phyloP scores from a whole-genome alignment of 2,888 invertebrate species.

The Agrotis ipsilon region DNA sequence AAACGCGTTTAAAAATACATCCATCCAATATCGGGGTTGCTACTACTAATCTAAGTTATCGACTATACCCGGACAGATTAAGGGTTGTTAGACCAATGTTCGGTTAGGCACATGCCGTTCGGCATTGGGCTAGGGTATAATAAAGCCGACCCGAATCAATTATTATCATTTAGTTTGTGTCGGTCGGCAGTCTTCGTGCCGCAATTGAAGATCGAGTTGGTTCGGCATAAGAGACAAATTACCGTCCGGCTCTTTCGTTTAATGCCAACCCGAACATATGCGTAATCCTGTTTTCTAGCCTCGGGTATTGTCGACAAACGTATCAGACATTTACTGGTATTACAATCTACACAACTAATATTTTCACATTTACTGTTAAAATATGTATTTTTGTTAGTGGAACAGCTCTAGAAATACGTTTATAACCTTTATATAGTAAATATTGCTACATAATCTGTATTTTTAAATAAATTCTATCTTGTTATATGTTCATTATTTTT shows the following conservation, averaged over 20 bases:
- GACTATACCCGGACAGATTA: conserved; percentile 18
- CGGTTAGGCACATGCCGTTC: no score
- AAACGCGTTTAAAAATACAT: conserved; percentile 61
- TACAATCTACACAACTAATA: conserved; percentile 45
- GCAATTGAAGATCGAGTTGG: no score
- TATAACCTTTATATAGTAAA: conserved; percentile 62
- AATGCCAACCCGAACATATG: no score
- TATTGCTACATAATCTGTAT: conserved; percentile 61
- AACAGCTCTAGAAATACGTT: conserved; percentile 66
- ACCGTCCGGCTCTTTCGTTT: no score
- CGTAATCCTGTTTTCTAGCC: conserved; percentile 8
- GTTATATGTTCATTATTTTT: conserved; percentile 47
- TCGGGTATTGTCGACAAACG: conserved; percentile 30
- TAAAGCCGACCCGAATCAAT: no score
- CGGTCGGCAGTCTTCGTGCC: no score
- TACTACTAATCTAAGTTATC: conserved; percentile 38
- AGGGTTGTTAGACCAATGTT: conserved; percentile 3
- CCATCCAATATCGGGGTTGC: conserved; percentile 51
- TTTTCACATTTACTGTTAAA: conserved; percentile 31
- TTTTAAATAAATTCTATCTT: conserved; percentile 62
- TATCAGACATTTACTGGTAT: conserved; percentile 43
- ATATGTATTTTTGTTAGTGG: conserved; percentile 62
- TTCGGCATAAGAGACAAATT: no score
- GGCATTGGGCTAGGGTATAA: no score
- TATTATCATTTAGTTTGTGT: no score